Evolutionary conservation across 2,888 invertebrate species (phyloP), one percentile per base, ranked within the genome.

Genomic region (Melieria crassipennis): DNA sequence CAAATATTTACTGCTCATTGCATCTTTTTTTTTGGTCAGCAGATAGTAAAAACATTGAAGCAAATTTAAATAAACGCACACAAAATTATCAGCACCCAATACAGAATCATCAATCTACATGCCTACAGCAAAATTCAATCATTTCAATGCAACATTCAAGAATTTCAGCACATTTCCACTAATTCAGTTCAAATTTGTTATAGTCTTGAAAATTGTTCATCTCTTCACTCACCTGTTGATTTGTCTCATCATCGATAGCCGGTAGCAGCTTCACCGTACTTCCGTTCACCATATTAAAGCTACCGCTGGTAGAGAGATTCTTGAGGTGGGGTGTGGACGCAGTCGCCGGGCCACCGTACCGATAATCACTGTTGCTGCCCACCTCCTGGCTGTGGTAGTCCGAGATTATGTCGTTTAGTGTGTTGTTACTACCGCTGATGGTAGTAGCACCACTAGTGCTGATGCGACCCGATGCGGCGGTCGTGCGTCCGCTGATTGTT

Each of bases 181-280:
- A 16, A 16, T 16, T 16, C 16, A 16, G 16, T 30, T 2, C 30
- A 55, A 9, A 4, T 55, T 55, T 55, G n/a, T 61, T 43, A 30
- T 16, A 48, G 45, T 47, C 7, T 48, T 9, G 42, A 62, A 13
- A 13, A 62, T 10, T n/a, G 30, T 30, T 30, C 48, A 16, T 52
- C 42, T 43, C 10, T 10, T 46, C 16, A 76, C 83, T 84, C 74
- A 87, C 87, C 86, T 87, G 85, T 67, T 86, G 80, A 73, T 85
- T 86, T 68, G 82, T 79, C 69, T 85, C 86, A 77, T 87, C 86
- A 74, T 87, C 87, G 4, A 76, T 73, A 3, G 80, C 75, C 30
- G 85, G 82, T 78, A 86, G 72, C 48, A 87, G 65, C 74, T 86
- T 86, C 11, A 83, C 82, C 55, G 86, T 86, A 71, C 87, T 86